Conservation (phyloP, 2,113 vertebrate genomes). For the Andinoacara biseriatus region DNA sequence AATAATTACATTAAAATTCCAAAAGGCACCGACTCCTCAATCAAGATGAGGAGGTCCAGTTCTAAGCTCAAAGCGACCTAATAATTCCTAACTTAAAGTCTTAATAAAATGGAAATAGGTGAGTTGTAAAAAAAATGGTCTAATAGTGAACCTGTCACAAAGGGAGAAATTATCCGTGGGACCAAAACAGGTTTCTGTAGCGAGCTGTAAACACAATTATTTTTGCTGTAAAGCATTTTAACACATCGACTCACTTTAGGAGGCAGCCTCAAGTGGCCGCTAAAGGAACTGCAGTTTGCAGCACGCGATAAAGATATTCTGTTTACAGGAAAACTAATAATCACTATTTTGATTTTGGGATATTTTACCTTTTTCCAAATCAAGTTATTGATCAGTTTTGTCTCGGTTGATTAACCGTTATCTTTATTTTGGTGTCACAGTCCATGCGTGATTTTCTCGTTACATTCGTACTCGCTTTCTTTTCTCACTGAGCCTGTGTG, state of each 20-base stretch:
- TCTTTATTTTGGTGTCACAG: not conserved
- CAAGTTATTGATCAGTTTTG: not conserved
- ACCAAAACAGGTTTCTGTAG: not conserved
- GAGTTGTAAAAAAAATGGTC: too few relatives aligned
- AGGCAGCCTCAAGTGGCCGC: not conserved
- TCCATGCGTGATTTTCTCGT: not conserved
- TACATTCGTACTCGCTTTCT: not conserved
- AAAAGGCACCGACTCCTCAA: accelerated
- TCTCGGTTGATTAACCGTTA: not conserved
- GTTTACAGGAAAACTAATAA: accelerated
- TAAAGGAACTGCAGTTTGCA: not conserved
- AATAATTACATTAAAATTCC: not conserved
- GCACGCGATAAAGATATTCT: not conserved
- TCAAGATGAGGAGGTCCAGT: not conserved
- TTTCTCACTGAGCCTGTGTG: not conserved
- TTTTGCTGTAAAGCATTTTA: not conserved
- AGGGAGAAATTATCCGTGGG: not conserved
- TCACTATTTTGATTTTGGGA: not conserved
- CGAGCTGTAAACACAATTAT: not conserved
- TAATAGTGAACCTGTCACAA: not conserved
- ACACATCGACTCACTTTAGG: not conserved
- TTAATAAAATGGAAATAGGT: not conserved
- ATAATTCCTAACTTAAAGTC: not conserved
- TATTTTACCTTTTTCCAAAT: not conserved
- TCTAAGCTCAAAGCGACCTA: not conserved